Conservation (phyloP, 2,797 vertebrate species). For the Oreochromis grahami region DNA sequence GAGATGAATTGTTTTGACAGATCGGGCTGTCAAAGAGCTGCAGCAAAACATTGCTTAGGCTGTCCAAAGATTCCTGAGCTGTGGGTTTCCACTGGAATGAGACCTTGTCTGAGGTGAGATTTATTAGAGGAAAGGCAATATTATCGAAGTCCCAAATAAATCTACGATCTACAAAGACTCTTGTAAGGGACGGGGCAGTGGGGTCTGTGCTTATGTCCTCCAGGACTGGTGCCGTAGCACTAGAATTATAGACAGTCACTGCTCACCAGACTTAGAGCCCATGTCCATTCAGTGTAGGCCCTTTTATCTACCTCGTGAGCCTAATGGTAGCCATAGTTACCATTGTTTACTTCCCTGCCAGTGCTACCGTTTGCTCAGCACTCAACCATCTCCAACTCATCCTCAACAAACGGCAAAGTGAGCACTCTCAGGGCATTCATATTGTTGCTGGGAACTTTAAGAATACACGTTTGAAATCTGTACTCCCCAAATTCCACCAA, state of each 20-base stretch:
- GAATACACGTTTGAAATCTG: neutral
- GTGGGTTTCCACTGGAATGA: neutral
- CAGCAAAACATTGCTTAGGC: neutral
- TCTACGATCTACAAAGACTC: neutral
- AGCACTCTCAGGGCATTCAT: neutral
- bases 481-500: neutral
- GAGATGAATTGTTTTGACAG: neutral
- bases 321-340: neutral
- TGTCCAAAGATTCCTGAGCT: neutral
- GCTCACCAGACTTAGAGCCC: neutral
- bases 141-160: neutral
- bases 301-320: neutral
- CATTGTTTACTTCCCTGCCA: neutral
- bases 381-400: neutral
- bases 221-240: neutral
- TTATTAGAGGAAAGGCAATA: neutral
- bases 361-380: neutral
- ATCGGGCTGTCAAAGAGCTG: neutral
- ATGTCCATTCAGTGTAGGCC: neutral
- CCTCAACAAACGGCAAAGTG: neutral
- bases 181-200: neutral
- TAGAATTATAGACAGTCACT: neutral
- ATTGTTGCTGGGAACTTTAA: neutral
- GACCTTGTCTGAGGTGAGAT: neutral
- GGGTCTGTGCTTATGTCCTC: neutral